Base-by-base conservation (phyloP, 2,797 vertebrate species). In the Cynopterus sphinx region DNA sequence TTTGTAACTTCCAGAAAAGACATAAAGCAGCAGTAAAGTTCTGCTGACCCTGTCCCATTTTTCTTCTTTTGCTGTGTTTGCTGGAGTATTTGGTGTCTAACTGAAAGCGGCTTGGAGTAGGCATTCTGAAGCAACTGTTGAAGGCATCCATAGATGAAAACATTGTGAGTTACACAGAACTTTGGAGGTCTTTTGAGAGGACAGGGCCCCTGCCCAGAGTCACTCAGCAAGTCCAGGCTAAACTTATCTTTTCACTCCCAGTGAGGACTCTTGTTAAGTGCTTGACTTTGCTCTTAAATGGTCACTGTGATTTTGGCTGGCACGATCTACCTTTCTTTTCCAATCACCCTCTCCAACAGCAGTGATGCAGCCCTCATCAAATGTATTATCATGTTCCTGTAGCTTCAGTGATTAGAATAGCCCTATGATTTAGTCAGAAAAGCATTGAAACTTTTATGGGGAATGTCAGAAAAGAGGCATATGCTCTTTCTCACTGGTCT, bases 1-100 rank as follows among this genome's bases (percentile, higher is more conserved):
- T 83, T 53, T 84, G 5, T 31, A 96, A 96, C 74, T 91, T 59
- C 74, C 51, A 84, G 57, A 63, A 92, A 92, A 81, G 83, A 89
- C 31, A 28, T 26, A 53, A 51, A 87, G 36, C 41, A 84, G 36
- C 11, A 77, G n/a, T 49, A 13, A 67, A 33, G 53, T 67, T 84
- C 70, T 71, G 2, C 21, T 57, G 70, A 55, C 22, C 28, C 9
- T 26, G 68, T 57, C 33, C 51, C 4, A 5, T 63, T 90, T 65
- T 81, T 73, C 75, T 70, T 73, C 83, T 73, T 74, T 61, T 61
- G 15, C 36, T 85, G 5, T 75, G 17, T 84, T 87, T 61, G 77
- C 33, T 61, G 10, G 33, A 77, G 31, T n/a, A 12, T 41, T 90
- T 90, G 19, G 24, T 92, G 63, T 95, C 51, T 65, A 36, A 59